Percentiles rank a stretch among this genome's conserved stretches.
phyloP scores from a whole-genome alignment of 2,113 vertebrate species.

The Sapayoa aenigma region DNA sequence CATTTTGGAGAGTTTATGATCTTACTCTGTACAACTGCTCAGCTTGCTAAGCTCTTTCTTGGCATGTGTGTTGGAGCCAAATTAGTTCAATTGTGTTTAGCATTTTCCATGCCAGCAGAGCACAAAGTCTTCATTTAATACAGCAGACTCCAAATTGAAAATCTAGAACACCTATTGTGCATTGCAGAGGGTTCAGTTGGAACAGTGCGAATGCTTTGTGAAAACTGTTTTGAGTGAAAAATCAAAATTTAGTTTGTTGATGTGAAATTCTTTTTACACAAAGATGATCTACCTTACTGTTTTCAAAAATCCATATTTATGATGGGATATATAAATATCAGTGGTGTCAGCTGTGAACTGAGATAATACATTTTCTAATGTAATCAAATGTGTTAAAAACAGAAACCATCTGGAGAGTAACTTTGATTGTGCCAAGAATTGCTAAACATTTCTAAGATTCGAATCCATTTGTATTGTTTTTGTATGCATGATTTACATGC shows the following conservation, averaged over 20 bases:
- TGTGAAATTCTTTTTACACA: neutral
- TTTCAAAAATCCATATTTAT: neutral
- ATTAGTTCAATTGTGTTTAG: neutral
- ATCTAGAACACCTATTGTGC: neutral
- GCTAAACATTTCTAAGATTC: neutral
- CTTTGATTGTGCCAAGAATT: neutral
- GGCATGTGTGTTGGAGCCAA: neutral
- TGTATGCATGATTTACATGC: neutral
- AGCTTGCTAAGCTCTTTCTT: neutral
- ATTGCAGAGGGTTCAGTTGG: neutral
- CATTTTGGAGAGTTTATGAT: neutral
- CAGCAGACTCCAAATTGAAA: neutral
- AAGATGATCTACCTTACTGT: neutral
- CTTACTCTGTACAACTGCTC: neutral
- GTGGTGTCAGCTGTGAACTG: neutral
- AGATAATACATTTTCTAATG: neutral
- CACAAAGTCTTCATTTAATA: slow-evolving; percentile 2
- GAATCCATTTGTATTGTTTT: neutral
- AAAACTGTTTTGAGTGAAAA: neutral
- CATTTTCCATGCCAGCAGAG: neutral
- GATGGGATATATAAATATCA: neutral
- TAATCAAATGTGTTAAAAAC: neutral
- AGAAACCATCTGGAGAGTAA: slow-evolving; percentile 10
- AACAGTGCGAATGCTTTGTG: neutral
- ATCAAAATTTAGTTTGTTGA: neutral